Evolutionary conservation across 2,797 vertebrate species (phyloP).

Genomic region (Ceyx erithaca): DNA sequence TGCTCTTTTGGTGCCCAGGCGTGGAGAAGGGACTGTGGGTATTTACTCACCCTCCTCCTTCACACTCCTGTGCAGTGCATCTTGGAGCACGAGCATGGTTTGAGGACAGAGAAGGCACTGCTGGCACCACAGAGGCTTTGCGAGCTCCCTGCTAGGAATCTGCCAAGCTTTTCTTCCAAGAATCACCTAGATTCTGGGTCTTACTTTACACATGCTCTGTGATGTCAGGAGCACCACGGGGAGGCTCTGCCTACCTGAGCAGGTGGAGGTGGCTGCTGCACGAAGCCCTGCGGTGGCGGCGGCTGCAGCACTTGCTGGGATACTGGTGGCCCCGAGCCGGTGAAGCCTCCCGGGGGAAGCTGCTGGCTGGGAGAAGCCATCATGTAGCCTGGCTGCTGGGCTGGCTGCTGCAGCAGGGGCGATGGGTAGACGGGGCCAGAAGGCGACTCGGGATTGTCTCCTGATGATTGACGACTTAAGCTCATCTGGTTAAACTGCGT

Average conservation of each 20-base stretch:
- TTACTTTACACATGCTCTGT: not conserved
- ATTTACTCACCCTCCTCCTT: constrained; percentile 29
- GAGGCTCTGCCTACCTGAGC: constrained; percentile 80
- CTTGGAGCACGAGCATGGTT: not conserved
- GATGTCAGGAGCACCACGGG: rapidly evolving
- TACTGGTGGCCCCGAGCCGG: constrained; percentile 77
- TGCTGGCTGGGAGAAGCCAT: constrained; percentile 80
- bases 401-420: constrained; percentile 79
- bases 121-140: not conserved
- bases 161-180: not conserved
- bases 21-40: not conserved
- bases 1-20: not conserved
- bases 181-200: not conserved
- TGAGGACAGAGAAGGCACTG: not conserved
- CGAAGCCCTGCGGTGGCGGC: constrained; percentile 77
- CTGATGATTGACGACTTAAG: constrained; percentile 86
- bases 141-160: not conserved
- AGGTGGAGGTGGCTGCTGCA: constrained; percentile 82
- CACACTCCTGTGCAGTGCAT: constrained; percentile 22
- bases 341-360: constrained; percentile 80
- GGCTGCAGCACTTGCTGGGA: constrained; percentile 82
- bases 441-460: constrained; percentile 84
- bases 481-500: constrained; percentile 89
- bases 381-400: constrained; percentile 76
- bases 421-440: constrained; percentile 78